Evolutionary conservation across 1,140 invertebrate species (phyloP), one percentile per base, ranked within the genome.

Genomic region (Zaprionus tsacasi): DNA sequence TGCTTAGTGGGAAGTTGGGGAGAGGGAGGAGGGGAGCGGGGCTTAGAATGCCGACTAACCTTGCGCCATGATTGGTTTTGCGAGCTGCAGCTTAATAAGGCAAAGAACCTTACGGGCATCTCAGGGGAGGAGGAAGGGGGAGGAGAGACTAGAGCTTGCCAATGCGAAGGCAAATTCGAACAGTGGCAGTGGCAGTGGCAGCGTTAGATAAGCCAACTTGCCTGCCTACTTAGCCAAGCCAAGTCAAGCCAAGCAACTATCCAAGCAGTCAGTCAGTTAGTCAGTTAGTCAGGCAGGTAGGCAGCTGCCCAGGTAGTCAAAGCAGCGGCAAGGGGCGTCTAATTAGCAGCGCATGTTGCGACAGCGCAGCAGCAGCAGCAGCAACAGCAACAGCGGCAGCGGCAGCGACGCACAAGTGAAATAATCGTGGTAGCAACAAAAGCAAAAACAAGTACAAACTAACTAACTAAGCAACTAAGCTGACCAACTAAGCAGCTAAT

Each of bases 41-140:
- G 74, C 82, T 81, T 88, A 89, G 81, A 88, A 85, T 82, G 71
- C 68, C 75, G 81, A 54, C 65, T 83, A 79, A 91, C 87, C 82
- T 91, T 90, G 86, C 48, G 66, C 50, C 66, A 64, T 91, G 79
- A 90, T 87, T 87, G 79, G 59, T 70, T 87, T 79, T 36, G 35
- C 74, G 66, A 7, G 33, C 10, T 66, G 63, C 27, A 59, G 79
- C 83, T 82, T 82, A 88, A 89, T 89, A 89, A 76, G 81, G 85
- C 86, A 85, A 76, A 88, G 78, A 88, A 85, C 85, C 85, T 89
- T 89, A 89, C 61, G 70, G 68, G 76, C 78, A 78, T 86, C 65
- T 70, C 30, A 15, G 11, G n/a, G 25, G 36, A 27, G 58, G 59
- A 27, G 75, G 57, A 4, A 27, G 4, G 25, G 45, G 7, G 7